Conservation (phyloP, 2,888 invertebrate genomes). For the Cerastis rubricosa region DNA sequence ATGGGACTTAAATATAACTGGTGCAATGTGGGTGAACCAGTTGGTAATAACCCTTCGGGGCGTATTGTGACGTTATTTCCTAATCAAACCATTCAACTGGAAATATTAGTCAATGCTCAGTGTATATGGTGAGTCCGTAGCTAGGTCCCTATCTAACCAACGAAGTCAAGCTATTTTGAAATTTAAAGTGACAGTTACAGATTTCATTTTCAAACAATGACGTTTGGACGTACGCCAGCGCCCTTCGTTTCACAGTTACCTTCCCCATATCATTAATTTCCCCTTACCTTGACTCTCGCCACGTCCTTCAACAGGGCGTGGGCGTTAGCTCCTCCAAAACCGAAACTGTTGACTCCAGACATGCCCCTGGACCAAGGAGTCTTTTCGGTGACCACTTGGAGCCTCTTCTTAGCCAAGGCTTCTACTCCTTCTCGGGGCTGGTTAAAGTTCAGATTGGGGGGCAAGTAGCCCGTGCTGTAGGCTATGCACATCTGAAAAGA, state of each 20-base stretch:
- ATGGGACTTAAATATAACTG: too few relatives aligned
- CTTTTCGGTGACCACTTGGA: constrained; percentile 94
- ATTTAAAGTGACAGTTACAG: neutral
- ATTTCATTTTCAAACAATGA: neutral
- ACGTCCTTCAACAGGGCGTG: constrained; percentile 93
- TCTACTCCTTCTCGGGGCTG: constrained; percentile 91
- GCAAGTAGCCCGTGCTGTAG: constrained; percentile 95
- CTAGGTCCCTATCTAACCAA: too few relatives aligned
- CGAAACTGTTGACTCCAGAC: constrained; percentile 97
- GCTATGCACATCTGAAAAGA: constrained; percentile 92
- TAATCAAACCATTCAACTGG: too few relatives aligned
- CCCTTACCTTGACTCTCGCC: constrained; percentile 88
- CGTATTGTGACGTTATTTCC: too few relatives aligned
- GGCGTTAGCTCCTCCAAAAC: constrained; percentile 97
- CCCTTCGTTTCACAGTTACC: neutral
- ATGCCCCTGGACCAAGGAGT: constrained; percentile 93
- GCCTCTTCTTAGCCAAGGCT: constrained; percentile 91
- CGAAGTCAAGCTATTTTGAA: neutral
- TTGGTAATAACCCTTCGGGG: too few relatives aligned
- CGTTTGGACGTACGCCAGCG: neutral
- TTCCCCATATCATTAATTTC: neutral
- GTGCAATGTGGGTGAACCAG: too few relatives aligned
- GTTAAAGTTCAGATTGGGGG: constrained; percentile 96
- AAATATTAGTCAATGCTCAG: neutral
- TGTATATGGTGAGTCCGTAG: neutral